A percentile compares a stretch with the other conserved stretches of the same genome.
phyloP scores from a whole-genome alignment of 2,888 invertebrate genomes.

The Drosophila algonquin region DNA sequence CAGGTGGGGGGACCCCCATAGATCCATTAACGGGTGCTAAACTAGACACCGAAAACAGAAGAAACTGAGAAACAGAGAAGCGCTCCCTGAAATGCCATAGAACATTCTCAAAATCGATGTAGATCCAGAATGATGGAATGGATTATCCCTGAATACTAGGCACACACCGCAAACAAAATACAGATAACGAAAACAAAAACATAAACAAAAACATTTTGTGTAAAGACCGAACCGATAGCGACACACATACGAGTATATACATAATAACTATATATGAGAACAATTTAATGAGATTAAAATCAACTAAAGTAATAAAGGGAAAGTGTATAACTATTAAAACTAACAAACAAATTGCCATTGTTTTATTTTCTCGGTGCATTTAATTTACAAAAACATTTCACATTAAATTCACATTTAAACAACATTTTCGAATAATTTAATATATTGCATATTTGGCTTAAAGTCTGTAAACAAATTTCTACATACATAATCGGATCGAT shows the following conservation, averaged over 20 bases:
- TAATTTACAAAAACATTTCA: constrained; percentile 42
- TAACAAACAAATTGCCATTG: constrained; percentile 49
- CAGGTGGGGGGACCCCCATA: constrained; percentile 2
- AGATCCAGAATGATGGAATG: constrained; percentile 16
- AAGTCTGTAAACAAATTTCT: constrained; percentile 37
- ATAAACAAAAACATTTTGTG: constrained; percentile 48
- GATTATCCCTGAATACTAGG: constrained; percentile 23
- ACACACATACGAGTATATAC: constrained; percentile 52
- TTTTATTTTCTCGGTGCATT: constrained; percentile 21
- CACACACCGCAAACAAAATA: constrained; percentile 20
- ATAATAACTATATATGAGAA: constrained; percentile 62
- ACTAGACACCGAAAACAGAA: too few species aligned
- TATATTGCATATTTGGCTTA: constrained; percentile 44
- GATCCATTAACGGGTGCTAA: too few species aligned
- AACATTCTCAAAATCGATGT: constrained; percentile 37
- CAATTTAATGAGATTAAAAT: constrained; percentile 74
- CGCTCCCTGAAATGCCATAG: constrained; percentile 37
- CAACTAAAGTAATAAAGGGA: constrained; percentile 76
- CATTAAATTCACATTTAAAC: constrained; percentile 6
- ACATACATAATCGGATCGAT: constrained; percentile 26
- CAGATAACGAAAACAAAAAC: too few species aligned
- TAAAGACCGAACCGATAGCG: constrained; percentile 59
- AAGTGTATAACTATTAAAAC: constrained; percentile 80
- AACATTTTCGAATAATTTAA: constrained; percentile 32
- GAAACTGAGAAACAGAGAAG: constrained; percentile 10